Evolutionary conservation across 2,797 vertebrate species (phyloP).

Genomic region (Pogoniulus pusillus): DNA sequence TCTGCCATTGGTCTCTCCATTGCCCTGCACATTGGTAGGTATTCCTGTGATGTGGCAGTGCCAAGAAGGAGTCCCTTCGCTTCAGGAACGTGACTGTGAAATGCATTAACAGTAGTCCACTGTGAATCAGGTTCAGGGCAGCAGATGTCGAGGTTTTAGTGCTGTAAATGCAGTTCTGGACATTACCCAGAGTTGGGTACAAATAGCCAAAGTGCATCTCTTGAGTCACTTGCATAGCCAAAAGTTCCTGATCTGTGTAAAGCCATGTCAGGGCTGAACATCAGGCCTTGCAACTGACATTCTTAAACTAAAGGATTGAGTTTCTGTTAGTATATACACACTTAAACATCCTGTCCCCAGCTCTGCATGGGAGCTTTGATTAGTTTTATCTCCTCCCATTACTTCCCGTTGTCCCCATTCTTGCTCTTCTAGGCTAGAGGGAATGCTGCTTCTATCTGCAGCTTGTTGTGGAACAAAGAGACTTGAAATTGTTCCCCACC

Average conservation of each 20-base stretch:
- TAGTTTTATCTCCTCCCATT: neutral
- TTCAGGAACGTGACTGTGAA: neutral
- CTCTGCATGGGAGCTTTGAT: neutral
- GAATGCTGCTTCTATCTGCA: neutral
- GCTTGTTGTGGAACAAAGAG: neutral
- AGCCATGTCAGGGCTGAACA: neutral
- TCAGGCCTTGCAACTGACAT: neutral
- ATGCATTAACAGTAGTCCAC: neutral
- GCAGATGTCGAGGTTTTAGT: neutral
- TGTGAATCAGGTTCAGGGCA: neutral
- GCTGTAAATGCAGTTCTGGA: neutral
- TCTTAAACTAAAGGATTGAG: neutral
- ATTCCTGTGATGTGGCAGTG: neutral
- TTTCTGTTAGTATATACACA: neutral
- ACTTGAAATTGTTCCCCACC: neutral
- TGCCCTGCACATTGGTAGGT: constrained; percentile 94
- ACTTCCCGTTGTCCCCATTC: neutral
- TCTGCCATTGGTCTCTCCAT: constrained; percentile 97
- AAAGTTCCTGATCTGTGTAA: neutral
- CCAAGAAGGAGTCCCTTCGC: neutral
- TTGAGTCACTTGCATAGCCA: neutral
- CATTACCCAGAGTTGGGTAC: neutral
- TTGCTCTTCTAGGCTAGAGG: neutral
- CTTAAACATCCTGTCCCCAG: neutral
- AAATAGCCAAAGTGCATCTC: neutral